phyloP scores from a whole-genome alignment of 2,113 vertebrate genomes.

The Glareola pratincola region DNA sequence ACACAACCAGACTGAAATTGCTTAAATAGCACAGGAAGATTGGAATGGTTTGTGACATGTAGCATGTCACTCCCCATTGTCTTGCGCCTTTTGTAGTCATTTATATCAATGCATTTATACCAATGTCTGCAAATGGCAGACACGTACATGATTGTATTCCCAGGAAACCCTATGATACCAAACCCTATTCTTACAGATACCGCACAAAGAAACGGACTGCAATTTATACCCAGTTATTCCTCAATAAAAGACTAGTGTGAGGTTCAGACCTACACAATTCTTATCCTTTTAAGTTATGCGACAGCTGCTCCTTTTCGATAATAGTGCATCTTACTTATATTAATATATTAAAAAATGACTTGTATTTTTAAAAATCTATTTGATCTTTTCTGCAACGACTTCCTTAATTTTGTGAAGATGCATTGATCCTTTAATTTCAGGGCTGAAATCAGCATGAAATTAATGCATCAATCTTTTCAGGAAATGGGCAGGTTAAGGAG shows the following conservation, averaged over 20 bases:
- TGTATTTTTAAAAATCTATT: neutral
- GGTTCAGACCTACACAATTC: neutral
- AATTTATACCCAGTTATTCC: neutral
- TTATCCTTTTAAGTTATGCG: neutral
- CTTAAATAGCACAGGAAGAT: neutral
- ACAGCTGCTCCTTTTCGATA: neutral
- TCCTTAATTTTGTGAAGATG: neutral
- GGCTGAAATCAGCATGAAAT: neutral
- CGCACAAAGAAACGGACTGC: neutral
- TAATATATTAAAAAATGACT: neutral
- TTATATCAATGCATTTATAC: neutral
- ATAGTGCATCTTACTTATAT: neutral
- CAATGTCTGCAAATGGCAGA: neutral
- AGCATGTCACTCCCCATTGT: neutral
- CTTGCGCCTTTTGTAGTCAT: slow-evolving; percentile 13
- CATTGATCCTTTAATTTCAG: neutral
- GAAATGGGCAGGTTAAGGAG: neutral
- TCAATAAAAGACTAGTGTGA: neutral
- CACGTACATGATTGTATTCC: neutral
- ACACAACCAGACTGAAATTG: neutral
- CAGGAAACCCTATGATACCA: neutral
- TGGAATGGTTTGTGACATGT: slow-evolving; percentile 8
- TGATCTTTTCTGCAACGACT: neutral
- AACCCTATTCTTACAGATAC: neutral
- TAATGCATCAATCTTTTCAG: neutral